Evolutionary conservation across 1,140 invertebrate genomes (phyloP).

Genomic region (Anagrus nilaparvatae): DNA sequence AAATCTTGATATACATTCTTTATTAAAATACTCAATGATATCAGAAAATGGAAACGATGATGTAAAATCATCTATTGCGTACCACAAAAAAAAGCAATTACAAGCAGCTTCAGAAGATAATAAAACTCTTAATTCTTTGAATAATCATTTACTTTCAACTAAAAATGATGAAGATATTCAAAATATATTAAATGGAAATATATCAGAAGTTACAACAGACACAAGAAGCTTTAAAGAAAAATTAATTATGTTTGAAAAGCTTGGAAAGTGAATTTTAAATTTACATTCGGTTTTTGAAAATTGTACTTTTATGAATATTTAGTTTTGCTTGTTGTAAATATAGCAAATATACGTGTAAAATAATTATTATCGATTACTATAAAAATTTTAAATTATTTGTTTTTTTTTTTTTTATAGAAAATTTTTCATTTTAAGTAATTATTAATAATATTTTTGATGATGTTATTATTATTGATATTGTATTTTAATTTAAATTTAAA

Average conservation of each 20-base stretch:
- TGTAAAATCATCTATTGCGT: too few relatives aligned
- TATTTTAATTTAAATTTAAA: too few relatives aligned
- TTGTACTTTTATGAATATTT: conserved; percentile 17
- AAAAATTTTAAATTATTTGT: background rate
- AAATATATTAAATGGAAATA: conserved; percentile 41
- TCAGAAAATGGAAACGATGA: conserved; percentile 34
- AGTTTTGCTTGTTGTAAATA: conserved; percentile 20
- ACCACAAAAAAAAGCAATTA: conserved; percentile 16
- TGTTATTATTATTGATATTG: too few relatives aligned
- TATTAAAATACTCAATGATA: conserved; percentile 32
- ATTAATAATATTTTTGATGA: too few relatives aligned
- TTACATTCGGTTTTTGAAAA: too few relatives aligned
- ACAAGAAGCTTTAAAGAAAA: conserved; percentile 41
- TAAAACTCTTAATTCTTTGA: conserved; percentile 29
- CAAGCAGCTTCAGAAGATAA: conserved; percentile 33
- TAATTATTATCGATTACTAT: conserved; percentile 8
- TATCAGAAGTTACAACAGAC: conserved; percentile 40
- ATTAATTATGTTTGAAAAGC: conserved; percentile 40
- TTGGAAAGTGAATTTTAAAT: conserved; percentile 33
- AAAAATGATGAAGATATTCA: conserved; percentile 36
- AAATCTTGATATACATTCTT: conserved; percentile 37
- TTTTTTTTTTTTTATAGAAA: background rate
- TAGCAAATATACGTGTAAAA: conserved; percentile 2
- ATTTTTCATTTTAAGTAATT: background rate
- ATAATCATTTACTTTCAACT: conserved; percentile 32